A percentile compares a stretch with the other conserved stretches of the same genome.
Evolutionary conservation across 2,113 vertebrate genomes (phyloP).

Genomic region (Carassius auratus): DNA sequence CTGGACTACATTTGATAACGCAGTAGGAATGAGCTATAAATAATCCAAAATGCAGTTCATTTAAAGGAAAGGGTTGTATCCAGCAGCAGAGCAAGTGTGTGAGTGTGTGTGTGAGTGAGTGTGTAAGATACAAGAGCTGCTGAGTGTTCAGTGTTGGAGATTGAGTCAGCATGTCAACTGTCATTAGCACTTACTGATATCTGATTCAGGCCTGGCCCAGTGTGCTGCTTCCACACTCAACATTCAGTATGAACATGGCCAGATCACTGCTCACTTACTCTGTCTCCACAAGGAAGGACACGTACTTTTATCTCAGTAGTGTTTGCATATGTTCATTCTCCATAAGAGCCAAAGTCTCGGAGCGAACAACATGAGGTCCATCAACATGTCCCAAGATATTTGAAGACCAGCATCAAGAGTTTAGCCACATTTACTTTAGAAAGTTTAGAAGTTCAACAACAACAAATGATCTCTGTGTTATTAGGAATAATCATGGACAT

Average conservation of each 20-base stretch:
- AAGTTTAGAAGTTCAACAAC: background rate
- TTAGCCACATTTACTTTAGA: background rate
- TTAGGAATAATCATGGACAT: background rate
- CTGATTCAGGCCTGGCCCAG: conserved; percentile 50
- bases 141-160: conserved; percentile 45
- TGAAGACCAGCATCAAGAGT: background rate
- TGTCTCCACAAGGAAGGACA: background rate
- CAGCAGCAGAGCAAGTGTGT: background rate
- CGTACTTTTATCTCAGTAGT: background rate
- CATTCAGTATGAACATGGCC: background rate
- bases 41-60: background rate
- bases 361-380: background rate
- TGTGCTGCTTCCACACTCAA: conserved; percentile 34
- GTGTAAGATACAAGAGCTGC: conserved; percentile 22
- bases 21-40: background rate
- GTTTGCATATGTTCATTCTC: background rate
- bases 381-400: background rate
- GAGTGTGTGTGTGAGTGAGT: background rate
- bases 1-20: background rate
- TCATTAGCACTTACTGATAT: conserved; percentile 51
- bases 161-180: conserved; percentile 55
- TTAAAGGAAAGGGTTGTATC: background rate
- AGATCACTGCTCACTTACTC: conserved; percentile 21
- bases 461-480: background rate
- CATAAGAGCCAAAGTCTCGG: background rate